Conservation (phyloP, 2,797 vertebrate genomes). For the Pelodytes ibericus region DNA sequence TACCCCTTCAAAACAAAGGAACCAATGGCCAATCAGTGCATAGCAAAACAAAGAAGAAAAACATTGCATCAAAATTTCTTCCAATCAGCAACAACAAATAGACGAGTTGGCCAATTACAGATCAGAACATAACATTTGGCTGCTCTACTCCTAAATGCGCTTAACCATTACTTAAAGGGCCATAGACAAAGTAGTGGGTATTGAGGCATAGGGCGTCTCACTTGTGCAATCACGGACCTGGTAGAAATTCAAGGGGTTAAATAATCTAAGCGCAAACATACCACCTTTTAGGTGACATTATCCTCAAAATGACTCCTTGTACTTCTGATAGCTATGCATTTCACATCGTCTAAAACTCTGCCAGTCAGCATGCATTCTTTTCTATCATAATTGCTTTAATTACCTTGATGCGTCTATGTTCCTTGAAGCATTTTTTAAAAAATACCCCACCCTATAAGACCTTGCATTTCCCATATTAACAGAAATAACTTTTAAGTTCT, state of each 20-base stretch:
- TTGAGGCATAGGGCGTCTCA: constrained; percentile 23
- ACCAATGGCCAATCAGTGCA: constrained; percentile 28
- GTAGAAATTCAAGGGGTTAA: constrained; percentile 9
- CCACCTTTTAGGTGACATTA: background rate
- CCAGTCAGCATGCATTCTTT: background rate
- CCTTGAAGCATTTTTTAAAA: background rate
- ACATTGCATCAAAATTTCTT: constrained; percentile 51
- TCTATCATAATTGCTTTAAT: background rate
- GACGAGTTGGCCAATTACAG: constrained; percentile 31
- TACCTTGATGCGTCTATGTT: background rate
- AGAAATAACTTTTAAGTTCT: background rate
- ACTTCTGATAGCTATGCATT: background rate
- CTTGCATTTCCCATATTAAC: background rate
- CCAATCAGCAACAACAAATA: constrained; percentile 31
- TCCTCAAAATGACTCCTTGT: background rate
- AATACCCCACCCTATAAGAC: constrained; percentile 26
- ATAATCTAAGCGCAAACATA: background rate
- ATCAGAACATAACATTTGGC: constrained; percentile 20
- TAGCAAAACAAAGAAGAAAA: constrained; percentile 49
- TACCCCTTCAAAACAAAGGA: constrained; percentile 48
- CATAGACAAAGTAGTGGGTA: background rate
- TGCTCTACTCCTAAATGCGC: background rate
- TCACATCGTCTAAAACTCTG: background rate
- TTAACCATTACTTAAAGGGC: constrained; percentile 25
- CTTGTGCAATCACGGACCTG: constrained; percentile 1